phyloP scores from a whole-genome alignment of 37 sponge, comb jelly and placozoan genomes.

The Halichondria panicea region DNA sequence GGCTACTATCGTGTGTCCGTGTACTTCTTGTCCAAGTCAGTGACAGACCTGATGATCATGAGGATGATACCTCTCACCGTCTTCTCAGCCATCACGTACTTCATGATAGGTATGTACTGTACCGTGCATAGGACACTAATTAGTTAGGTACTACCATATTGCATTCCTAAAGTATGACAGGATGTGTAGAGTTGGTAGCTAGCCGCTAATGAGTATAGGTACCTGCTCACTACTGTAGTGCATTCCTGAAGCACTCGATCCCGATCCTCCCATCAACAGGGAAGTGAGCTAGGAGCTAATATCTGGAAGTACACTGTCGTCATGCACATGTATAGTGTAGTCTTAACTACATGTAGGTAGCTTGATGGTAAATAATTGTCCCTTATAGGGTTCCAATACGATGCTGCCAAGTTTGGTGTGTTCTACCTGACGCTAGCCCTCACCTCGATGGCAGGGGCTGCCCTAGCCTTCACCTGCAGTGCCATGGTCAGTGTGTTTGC shows the following conservation, averaged over 20 bases:
- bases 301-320: no score
- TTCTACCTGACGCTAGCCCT: constrained; percentile 54
- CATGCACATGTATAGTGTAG: not conserved
- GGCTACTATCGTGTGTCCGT: constrained; percentile 82
- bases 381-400: constrained; percentile 39
- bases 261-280: no score
- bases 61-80: constrained; percentile 51
- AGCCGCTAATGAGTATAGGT: no score
- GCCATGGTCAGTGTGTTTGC: constrained; percentile 56
- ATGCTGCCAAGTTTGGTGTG: constrained; percentile 44
- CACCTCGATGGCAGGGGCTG: constrained; percentile 50
- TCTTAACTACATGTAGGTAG: no score
- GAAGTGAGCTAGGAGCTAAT: no score
- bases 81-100: constrained; percentile 63
- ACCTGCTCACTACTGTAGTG: no score
- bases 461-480: constrained; percentile 55
- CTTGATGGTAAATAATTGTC: not conserved
- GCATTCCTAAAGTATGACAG: no score
- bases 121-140: no score
- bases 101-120: constrained; percentile 66
- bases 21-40: constrained; percentile 63
- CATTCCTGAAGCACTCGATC: no score
- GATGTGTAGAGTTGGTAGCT: no score
- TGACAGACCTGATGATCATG: constrained; percentile 61
- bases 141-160: no score